Evolutionary conservation across 2,888 invertebrate genomes (phyloP), one percentile per base, ranked within the genome.

Genomic region (Cremastinae sp.): DNA sequence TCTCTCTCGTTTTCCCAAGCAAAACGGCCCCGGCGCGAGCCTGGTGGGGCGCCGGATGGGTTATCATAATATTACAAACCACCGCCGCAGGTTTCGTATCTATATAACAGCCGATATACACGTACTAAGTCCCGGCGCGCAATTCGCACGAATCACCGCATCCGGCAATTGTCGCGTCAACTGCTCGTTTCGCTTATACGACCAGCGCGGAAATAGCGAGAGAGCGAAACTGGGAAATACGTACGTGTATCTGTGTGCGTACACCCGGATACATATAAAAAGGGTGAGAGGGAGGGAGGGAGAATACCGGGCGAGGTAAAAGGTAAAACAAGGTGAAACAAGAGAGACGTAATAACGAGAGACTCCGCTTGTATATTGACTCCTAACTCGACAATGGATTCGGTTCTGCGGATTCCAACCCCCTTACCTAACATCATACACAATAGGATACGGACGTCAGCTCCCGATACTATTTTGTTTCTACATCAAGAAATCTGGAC

Each of bases 31-130:
- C 58, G 75, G 80, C 79, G 78, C 75, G 69, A 78, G 73, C 78
- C 58, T 74, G 78, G 82, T 75, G 78, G 80, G 80, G 80, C 74
- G 69, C 68, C 80, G 84, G 84, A 85, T 84, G 85, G 87, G 89
- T 88, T 89, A 89, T 89, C 88, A 89, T 89, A 89, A 89, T 88
- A 89, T 89, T 89, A 89, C 89, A 88, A 89, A 89, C 89, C 89
- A 86, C 88, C 83, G 86, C 83, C 81, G 82, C 86, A 87, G 86
- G 85, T 84, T 28, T 86, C 84, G 86, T 86, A 86, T 85, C 85
- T 66, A 85, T 86, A 86, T 84, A 84, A 85, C 82, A 80, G 80
- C 74, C 79, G 78, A 79, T 72, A 78, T 78, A 82, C 83, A 82
- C 81, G 81, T 82, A 82, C 85, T 85, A 85, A 86, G 86, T 87